phyloP scores from a whole-genome alignment of 2,888 invertebrate genomes.

The Yponomeuta evonymella region DNA sequence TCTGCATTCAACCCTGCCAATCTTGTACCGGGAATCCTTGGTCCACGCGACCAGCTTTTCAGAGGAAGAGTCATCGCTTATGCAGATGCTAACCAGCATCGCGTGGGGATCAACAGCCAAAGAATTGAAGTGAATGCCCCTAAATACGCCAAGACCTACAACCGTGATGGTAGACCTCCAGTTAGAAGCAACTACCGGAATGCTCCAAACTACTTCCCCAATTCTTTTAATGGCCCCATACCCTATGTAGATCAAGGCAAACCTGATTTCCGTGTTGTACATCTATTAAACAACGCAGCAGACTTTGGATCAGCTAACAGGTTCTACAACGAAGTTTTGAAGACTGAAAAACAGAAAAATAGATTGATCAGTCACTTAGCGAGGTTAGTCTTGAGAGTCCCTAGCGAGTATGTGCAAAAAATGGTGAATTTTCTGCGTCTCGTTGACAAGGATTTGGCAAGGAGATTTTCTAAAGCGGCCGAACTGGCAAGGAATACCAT shows the following conservation, averaged over 20 bases:
- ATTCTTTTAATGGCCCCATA: slow-evolving; percentile 91
- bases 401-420: neutral
- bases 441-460: slow-evolving; percentile 2
- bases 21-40: slow-evolving; percentile 57
- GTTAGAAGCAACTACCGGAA: slow-evolving; percentile 86
- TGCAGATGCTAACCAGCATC: slow-evolving; percentile 43
- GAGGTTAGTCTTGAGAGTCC: neutral
- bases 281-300: too few relatives aligned
- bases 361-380: neutral
- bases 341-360: neutral
- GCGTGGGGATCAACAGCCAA: slow-evolving; percentile 47
- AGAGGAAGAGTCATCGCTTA: slow-evolving; percentile 44
- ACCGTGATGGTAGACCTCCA: slow-evolving; percentile 77
- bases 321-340: slow-evolving; percentile 5
- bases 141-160: slow-evolving; percentile 39
- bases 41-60: slow-evolving; percentile 45
- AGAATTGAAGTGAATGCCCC: slow-evolving; percentile 49
- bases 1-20: slow-evolving; percentile 47
- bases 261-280: slow-evolving; percentile 27
- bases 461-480: neutral
- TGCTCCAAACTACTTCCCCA: slow-evolving; percentile 95
- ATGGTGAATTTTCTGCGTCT: neutral
- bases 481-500: neutral
- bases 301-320: too few relatives aligned
- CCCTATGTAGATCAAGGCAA: slow-evolving; percentile 68